Evolutionary conservation across 2,113 vertebrate species (phyloP), one percentile per base, ranked within the genome.

Genomic region (Lophotis ruficrista): DNA sequence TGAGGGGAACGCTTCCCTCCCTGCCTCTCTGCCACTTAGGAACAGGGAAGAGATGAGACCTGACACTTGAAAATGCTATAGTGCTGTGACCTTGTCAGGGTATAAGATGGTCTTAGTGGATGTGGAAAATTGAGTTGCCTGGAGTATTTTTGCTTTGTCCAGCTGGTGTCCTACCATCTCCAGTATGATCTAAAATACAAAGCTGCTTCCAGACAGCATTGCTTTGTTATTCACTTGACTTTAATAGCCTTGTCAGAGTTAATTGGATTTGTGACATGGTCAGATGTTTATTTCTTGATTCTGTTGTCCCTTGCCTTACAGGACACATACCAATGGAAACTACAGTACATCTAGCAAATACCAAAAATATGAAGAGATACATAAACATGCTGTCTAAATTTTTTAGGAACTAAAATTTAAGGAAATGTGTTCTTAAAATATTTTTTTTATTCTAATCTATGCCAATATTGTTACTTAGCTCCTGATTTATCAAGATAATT

Each of bases 201-300:
- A 95, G 95, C 95, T 83, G 87, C 94, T 96, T 94, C 91, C 61
- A 91, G 93, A 90, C 88, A 92, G 66, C 82, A 65, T 14, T 87
- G 84, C 91, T 93, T 85, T 86, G 83, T 96, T 97, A 87, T 61
- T 87, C 58, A 58, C 64, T 95, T 89, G 90, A 86, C 91, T 96
- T 97, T 94, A 92, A 57, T 58, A 83, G 84, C 87, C 90, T 84
- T 78, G 84, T 93, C 94, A 88, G 38, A 85, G 68, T 89, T 97
- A 97, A 97, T 72, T 95, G 95, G 95, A 97, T 97, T 89, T 97
- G 87, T 92, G 90, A 90, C 77, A 33, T 69, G 64, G 81, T 97
- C 91, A 89, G 89, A 71, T 83, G 91, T 96, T 96, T 96, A 94
- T 95, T 93, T 96, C 95, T 85, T 96, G 70, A 90, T 90, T 91